A percentile compares a stretch with the other conserved stretches of the same genome.
These are phyloP conservation scores for Akabosia matsudoensis DNA, from an alignment of 1,140 invertebrate species.

Conservation along the genomic window DNA sequence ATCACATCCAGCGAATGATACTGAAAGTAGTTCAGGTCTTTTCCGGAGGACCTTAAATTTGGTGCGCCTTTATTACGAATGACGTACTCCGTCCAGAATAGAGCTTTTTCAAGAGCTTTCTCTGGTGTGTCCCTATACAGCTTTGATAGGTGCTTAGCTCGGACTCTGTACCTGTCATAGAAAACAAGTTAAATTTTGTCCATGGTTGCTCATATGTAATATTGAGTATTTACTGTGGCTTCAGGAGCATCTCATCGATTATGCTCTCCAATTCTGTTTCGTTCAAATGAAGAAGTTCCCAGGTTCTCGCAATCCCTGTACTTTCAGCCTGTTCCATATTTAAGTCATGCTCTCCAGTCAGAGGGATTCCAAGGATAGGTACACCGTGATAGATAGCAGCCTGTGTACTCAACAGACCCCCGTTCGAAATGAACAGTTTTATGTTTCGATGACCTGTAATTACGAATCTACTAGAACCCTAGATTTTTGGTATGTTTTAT, in stretches of 20 bases:
- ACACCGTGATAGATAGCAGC: constrained; percentile 60
- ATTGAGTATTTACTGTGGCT: constrained; percentile 10
- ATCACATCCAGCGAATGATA: constrained; percentile 58
- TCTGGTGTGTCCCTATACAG: constrained; percentile 41
- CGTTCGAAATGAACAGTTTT: constrained; percentile 64
- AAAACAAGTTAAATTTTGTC: background rate
- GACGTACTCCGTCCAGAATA: constrained; percentile 46
- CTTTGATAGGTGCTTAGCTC: constrained; percentile 11
- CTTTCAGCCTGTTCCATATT: constrained; percentile 51
- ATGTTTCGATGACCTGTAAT: constrained; percentile 56
- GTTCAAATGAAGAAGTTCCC: constrained; percentile 26
- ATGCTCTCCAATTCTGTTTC: constrained; percentile 13
- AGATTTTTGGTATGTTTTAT: too few species aligned
- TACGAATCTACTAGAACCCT: too few species aligned
- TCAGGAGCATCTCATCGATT: constrained; percentile 16
- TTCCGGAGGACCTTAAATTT: constrained; percentile 55
- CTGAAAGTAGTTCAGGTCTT: constrained; percentile 55
- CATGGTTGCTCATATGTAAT: background rate
- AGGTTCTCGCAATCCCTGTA: constrained; percentile 21
- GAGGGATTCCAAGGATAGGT: constrained; percentile 61
- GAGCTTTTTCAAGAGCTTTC: constrained; percentile 39
- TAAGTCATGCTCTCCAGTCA: constrained; percentile 59
- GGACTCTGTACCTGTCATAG: constrained; percentile 29
- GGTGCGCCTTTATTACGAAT: constrained; percentile 57
- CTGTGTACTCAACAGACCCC: constrained; percentile 60